phyloP scores from a whole-genome alignment of 2,888 invertebrate species.

The Caenorhabditis uteleia region DNA sequence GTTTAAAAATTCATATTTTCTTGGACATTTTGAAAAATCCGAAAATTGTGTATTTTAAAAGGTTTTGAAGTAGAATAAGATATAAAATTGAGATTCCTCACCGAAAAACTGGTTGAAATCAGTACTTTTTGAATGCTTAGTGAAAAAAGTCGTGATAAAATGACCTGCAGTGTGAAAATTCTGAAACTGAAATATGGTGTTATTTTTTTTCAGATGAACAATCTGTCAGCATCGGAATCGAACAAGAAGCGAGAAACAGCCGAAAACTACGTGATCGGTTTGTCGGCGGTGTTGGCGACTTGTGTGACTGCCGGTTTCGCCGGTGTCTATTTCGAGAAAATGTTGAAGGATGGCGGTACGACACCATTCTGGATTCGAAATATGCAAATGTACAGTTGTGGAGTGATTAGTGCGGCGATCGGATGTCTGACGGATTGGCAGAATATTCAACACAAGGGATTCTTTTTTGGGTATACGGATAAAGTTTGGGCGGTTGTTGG shows the following conservation, averaged over 20 bases:
- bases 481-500: slow-evolving; percentile 66
- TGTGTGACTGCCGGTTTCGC: slow-evolving; percentile 70
- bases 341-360: slow-evolving; percentile 68
- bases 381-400: slow-evolving; percentile 70
- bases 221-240: slow-evolving; percentile 17
- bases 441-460: slow-evolving; percentile 59
- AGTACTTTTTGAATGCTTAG: slow-evolving; percentile 4
- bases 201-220: slow-evolving; percentile 48
- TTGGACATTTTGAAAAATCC: not conserved
- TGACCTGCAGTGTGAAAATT: not conserved
- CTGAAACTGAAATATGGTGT: not conserved
- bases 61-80: too few species aligned
- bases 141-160: not conserved
- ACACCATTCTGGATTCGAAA: slow-evolving; percentile 70
- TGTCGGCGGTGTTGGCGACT: slow-evolving; percentile 67
- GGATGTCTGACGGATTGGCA: slow-evolving; percentile 60
- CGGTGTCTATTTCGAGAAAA: slow-evolving; percentile 70
- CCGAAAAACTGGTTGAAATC: not conserved
- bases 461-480: slow-evolving; percentile 68
- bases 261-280: slow-evolving; percentile 65
- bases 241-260: slow-evolving; percentile 19
- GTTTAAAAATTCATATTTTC: not conserved
- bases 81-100: not conserved
- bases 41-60: too few species aligned
- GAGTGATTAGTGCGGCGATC: slow-evolving; percentile 62